Conservation (phyloP, 2,113 vertebrate species). For the Larimichthys crocea region DNA sequence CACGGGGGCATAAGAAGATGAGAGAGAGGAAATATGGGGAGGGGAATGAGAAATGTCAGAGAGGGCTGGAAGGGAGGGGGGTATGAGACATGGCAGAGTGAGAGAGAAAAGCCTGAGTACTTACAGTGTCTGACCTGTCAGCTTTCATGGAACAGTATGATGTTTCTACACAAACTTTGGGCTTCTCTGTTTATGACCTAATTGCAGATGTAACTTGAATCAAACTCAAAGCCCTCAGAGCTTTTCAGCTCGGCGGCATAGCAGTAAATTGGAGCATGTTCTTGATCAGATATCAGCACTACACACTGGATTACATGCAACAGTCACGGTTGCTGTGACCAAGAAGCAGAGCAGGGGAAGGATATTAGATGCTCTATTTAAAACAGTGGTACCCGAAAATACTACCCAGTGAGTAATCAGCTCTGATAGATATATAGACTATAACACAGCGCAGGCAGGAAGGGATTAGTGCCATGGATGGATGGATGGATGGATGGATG, state of each 20-base stretch:
- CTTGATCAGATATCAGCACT: constrained; percentile 31
- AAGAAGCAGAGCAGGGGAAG: constrained; percentile 36
- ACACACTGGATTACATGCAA: constrained; percentile 43
- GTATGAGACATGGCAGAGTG: constrained; percentile 16
- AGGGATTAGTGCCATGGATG: not conserved
- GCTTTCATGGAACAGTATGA: constrained; percentile 4
- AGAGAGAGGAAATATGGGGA: constrained; percentile 17
- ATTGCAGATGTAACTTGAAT: constrained; percentile 52
- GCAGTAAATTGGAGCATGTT: constrained; percentile 61
- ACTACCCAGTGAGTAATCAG: constrained; percentile 39
- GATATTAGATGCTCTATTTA: constrained; percentile 61
- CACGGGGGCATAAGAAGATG: constrained; percentile 34
- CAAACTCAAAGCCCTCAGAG: constrained; percentile 38
- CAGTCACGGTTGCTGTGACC: constrained; percentile 16
- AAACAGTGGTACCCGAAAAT: constrained; percentile 46
- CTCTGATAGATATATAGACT: constrained; percentile 21
- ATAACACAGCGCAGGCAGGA: constrained; percentile 3
- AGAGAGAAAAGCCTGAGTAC: constrained; percentile 6
- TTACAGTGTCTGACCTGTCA: not conserved
- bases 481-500: not conserved
- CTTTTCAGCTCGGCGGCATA: constrained; percentile 11
- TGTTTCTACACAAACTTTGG: constrained; percentile 28
- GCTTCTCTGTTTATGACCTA: constrained; percentile 31
- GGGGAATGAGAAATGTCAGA: constrained; percentile 32
- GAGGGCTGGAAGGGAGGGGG: constrained; percentile 24